These are phyloP conservation scores for Heteropelma amictum DNA, from an alignment of 2,888 invertebrate species.

Conservation along the genomic window DNA sequence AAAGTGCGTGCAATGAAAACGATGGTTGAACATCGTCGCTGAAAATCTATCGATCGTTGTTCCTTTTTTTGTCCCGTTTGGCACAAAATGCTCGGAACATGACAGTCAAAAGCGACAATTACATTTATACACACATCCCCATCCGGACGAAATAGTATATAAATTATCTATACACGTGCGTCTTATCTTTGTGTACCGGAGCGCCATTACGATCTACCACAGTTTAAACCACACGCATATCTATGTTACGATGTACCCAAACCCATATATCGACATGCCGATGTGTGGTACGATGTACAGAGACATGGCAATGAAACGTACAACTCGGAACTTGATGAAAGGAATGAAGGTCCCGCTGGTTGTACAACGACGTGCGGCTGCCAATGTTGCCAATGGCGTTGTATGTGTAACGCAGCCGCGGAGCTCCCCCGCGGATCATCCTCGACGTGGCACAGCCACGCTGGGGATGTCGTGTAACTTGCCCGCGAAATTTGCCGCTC, in stretches of 20 bases:
- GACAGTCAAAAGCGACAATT: no score
- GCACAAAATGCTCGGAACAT: no score
- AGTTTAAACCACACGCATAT: no score
- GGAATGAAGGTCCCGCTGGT: constrained; percentile 41
- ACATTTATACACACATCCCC: no score
- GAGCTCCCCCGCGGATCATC: constrained; percentile 4
- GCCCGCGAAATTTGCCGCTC: constrained; percentile 56
- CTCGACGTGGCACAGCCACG: constrained; percentile 23
- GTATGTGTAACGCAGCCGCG: constrained; percentile 39
- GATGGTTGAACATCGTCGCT: constrained; percentile 39
- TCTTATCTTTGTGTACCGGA: no score
- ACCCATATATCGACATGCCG: neutral
- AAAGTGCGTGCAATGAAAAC: constrained; percentile 54
- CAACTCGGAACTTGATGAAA: constrained; percentile 13
- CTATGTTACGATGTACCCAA: no score
- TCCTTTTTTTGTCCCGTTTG: no score
- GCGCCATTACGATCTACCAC: no score
- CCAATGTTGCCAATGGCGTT: constrained; percentile 9
- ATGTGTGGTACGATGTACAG: no score
- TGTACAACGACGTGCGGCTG: constrained; percentile 42
- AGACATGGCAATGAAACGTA: constrained; percentile 1
- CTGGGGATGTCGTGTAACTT: constrained; percentile 50
- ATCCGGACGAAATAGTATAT: no score
- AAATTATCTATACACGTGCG: no score
- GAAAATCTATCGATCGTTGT: constrained; percentile 48